phyloP scores from a whole-genome alignment of 2,888 invertebrate genomes.

The Amblyteles armatorius region DNA sequence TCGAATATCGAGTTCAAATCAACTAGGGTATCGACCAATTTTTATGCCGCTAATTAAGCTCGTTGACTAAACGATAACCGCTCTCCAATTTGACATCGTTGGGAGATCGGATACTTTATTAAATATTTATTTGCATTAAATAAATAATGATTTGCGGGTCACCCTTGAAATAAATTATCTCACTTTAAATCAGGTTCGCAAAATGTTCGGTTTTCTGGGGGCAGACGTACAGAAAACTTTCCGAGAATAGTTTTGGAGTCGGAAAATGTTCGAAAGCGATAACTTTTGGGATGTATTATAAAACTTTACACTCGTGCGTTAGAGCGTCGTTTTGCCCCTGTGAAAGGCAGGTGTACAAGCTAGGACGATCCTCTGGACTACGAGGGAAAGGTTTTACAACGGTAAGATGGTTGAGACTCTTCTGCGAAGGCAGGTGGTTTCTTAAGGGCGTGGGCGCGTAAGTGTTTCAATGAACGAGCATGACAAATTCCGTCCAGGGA shows the following conservation, averaged over 20 bases:
- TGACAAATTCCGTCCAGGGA: slow-evolving; percentile 77
- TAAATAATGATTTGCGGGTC: too few relatives aligned
- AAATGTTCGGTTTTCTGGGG: neutral
- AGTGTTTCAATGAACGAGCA: slow-evolving; percentile 54
- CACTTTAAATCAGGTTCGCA: too few relatives aligned
- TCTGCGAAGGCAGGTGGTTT: slow-evolving; percentile 59
- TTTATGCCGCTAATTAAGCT: too few relatives aligned
- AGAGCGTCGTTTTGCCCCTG: neutral
- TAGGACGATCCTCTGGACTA: neutral
- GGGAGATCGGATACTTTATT: too few relatives aligned
- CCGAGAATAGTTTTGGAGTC: neutral
- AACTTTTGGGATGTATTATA: neutral
- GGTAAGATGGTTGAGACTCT: slow-evolving; percentile 50
- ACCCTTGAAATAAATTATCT: too few relatives aligned
- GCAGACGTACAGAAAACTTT: neutral
- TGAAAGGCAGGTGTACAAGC: neutral
- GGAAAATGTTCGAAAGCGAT: neutral
- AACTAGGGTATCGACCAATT: too few relatives aligned
- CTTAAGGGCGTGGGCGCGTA: slow-evolving; percentile 28
- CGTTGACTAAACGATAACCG: too few relatives aligned
- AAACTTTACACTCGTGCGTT: neutral
- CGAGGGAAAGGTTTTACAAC: neutral
- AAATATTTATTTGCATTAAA: too few relatives aligned
- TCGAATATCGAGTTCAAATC: neutral
- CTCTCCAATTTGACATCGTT: too few relatives aligned